These are phyloP conservation scores for Ursus arctos DNA, from an alignment of 2,113 vertebrate species.

Conservation along the genomic window DNA sequence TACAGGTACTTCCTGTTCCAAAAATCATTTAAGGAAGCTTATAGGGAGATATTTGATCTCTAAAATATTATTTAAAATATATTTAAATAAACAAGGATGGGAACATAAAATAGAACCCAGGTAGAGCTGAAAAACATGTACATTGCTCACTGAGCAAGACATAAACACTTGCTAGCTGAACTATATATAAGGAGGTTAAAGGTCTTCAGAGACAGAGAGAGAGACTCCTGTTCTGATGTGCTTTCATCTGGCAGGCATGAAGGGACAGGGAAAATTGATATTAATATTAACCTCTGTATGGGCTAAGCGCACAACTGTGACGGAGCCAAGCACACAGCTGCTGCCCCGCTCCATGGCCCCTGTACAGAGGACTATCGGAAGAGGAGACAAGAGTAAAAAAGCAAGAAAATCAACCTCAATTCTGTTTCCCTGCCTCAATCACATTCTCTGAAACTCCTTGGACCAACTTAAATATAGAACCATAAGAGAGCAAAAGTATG, in stretches of 20 bases:
- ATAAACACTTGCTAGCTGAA: background rate
- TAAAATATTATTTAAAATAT: background rate
- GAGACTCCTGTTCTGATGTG: background rate
- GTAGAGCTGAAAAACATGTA: background rate
- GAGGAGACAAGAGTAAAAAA: background rate
- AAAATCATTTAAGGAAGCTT: background rate
- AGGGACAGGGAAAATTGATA: background rate
- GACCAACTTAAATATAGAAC: background rate
- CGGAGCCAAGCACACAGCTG: background rate
- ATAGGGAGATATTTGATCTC: background rate
- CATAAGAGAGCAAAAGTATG: background rate
- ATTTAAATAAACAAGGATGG: background rate
- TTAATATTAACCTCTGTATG: background rate
- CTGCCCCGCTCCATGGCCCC: fast-evolving
- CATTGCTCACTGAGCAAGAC: background rate
- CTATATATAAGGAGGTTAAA: background rate
- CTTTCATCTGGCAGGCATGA: background rate
- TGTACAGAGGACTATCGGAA: background rate
- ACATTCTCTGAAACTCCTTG: background rate
- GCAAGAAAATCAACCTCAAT: background rate
- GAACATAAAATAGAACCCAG: constrained; percentile 6
- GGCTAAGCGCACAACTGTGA: background rate
- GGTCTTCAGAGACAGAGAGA: background rate
- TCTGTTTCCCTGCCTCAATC: background rate
- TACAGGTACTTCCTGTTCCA: background rate